Conservation (phyloP, 1,140 invertebrate genomes). For the Hyposmocoma kahamanoa region DNA sequence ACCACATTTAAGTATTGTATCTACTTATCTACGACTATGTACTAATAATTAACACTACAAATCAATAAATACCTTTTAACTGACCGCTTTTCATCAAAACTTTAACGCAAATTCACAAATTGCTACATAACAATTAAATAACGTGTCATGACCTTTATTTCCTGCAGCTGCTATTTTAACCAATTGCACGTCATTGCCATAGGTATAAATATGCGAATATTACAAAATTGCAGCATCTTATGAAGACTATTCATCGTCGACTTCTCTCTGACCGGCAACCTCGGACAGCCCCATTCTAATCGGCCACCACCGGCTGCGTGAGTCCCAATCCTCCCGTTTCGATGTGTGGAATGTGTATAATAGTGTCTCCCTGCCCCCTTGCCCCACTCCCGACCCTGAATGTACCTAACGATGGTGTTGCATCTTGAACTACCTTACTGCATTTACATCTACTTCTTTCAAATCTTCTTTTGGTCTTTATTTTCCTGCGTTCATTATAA, state of each 20-base stretch:
- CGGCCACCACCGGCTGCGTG: constrained; percentile 59
- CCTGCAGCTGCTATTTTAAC: constrained; percentile 46
- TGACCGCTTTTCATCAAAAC: no score
- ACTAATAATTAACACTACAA: no score
- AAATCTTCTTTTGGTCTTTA: constrained; percentile 9
- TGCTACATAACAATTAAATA: no score
- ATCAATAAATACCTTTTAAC: no score
- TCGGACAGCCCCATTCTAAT: constrained; percentile 60
- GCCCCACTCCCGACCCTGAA: constrained; percentile 32
- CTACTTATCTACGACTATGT: no score
- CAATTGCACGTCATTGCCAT: constrained; percentile 61
- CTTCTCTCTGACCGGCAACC: constrained; percentile 73
- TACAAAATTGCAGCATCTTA: constrained; percentile 75
- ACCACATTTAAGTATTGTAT: no score
- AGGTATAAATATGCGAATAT: constrained; percentile 70
- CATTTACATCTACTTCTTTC: constrained; percentile 20
- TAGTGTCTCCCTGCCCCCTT: constrained; percentile 42
- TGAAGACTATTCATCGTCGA: constrained; percentile 77
- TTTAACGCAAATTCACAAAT: no score
- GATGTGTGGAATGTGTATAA: constrained; percentile 68
- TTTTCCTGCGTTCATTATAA: neutral
- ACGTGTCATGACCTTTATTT: no score
- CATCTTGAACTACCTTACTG: constrained; percentile 33
- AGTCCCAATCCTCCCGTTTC: constrained; percentile 58
- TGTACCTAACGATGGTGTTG: constrained; percentile 53